A percentile compares a stretch with the other conserved stretches of the same genome.
phyloP scores from a whole-genome alignment of 2,113 vertebrate genomes.

The Leucoraja erinaceus region DNA sequence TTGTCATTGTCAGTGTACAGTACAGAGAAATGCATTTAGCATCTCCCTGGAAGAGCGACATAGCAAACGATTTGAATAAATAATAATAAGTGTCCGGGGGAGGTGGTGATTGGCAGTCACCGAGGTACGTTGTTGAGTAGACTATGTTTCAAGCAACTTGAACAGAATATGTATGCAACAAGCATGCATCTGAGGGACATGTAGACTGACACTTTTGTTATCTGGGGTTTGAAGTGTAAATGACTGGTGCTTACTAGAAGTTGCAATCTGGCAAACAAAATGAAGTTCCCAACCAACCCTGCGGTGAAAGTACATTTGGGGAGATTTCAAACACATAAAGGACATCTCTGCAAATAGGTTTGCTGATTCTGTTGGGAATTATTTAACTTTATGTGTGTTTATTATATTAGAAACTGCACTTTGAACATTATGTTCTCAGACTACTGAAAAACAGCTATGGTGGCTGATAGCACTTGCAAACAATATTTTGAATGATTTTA shows the following conservation, averaged over 20 bases:
- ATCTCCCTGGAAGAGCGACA: too few relatives aligned
- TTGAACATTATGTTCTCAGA: background rate
- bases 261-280: background rate
- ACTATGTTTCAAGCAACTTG: background rate
- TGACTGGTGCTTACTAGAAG: background rate
- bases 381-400: background rate
- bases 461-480: background rate
- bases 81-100: too few relatives aligned
- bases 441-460: background rate
- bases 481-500: background rate
- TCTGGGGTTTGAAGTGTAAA: background rate
- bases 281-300: background rate
- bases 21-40: too few relatives aligned
- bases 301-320: background rate
- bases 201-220: background rate
- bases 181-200: background rate
- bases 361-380: background rate
- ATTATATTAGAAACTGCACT: background rate
- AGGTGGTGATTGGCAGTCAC: too few relatives aligned
- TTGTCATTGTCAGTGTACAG: too few relatives aligned
- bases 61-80: too few relatives aligned
- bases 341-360: background rate
- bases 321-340: background rate
- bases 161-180: background rate
- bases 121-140: too few relatives aligned